phyloP scores from a whole-genome alignment of 2,888 invertebrate genomes.

The Leucania comma region DNA sequence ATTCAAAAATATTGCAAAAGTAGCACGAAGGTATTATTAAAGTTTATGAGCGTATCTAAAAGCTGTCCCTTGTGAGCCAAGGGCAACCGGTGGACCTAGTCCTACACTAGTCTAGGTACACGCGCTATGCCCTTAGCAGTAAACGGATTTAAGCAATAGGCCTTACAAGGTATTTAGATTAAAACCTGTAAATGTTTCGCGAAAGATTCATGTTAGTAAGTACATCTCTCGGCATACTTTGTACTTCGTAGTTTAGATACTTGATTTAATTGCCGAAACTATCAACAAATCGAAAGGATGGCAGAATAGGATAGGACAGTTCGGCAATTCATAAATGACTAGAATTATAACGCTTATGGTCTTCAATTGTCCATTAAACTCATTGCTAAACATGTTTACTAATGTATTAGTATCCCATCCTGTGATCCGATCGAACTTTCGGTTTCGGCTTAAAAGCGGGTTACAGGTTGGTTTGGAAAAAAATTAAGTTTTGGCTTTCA shows the following conservation, averaged over 20 bases:
- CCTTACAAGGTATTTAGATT: slow-evolving; percentile 63
- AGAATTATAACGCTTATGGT: no score
- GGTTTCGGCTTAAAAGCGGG: no score
- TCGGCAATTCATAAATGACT: no score
- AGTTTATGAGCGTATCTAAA: slow-evolving; percentile 67
- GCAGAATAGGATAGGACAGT: no score
- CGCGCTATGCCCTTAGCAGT: slow-evolving; percentile 72
- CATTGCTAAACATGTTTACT: no score
- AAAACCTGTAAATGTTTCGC: slow-evolving; percentile 34
- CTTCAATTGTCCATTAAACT: no score
- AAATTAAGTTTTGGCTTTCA: no score
- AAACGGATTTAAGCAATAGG: slow-evolving; percentile 75
- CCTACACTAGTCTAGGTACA: slow-evolving; percentile 59
- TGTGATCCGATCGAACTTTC: no score
- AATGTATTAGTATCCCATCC: no score
- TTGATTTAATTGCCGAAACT: no score
- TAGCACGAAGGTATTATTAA: slow-evolving; percentile 54
- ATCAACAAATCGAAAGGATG: no score
- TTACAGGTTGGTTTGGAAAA: no score
- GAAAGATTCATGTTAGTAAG: slow-evolving; percentile 39
- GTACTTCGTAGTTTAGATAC: neutral
- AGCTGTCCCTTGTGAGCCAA: slow-evolving; percentile 74
- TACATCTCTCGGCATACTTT: slow-evolving; percentile 31
- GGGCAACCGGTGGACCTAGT: slow-evolving; percentile 74
- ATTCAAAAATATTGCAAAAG: slow-evolving; percentile 53